Percentiles rank a stretch among this genome's conserved stretches.
These are phyloP conservation scores for Bucorvus abyssinicus DNA, from an alignment of 2,797 vertebrate genomes.

Conservation along the genomic window DNA sequence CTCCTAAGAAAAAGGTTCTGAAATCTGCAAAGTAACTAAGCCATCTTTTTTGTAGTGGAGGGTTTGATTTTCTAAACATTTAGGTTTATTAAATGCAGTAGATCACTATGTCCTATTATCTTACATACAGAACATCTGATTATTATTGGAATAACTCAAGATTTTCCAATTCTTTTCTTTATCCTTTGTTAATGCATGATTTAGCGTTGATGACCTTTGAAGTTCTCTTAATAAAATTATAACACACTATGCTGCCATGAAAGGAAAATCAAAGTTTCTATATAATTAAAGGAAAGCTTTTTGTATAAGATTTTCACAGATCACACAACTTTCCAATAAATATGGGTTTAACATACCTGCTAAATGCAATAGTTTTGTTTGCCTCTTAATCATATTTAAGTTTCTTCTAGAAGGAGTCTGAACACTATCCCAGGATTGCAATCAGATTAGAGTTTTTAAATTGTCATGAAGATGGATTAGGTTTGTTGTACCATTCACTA, in stretches of 20 bases:
- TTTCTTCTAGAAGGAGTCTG: not conserved
- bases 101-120: not conserved
- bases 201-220: constrained; percentile 3
- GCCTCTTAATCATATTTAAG: not conserved
- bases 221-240: not conserved
- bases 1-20: not conserved
- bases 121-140: not conserved
- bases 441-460: constrained; percentile 45
- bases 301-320: not conserved
- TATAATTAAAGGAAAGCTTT: not conserved
- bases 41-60: not conserved
- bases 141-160: constrained; percentile 17
- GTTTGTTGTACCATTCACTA: constrained; percentile 63
- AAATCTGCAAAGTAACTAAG: not conserved
- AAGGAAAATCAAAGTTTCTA: not conserved
- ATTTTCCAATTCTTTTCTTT: not conserved
- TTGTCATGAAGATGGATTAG: constrained; percentile 62
- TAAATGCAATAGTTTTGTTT: not conserved
- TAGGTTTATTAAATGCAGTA: not conserved
- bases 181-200: not conserved
- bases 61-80: not conserved
- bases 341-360: not conserved
- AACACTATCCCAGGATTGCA: constrained; percentile 14
- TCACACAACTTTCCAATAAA: not conserved
- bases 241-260: not conserved